A percentile compares a stretch with the other conserved stretches of the same genome.
Conservation (phyloP, 2,888 invertebrate species). For the Mesorhabditis spiculigera region DNA sequence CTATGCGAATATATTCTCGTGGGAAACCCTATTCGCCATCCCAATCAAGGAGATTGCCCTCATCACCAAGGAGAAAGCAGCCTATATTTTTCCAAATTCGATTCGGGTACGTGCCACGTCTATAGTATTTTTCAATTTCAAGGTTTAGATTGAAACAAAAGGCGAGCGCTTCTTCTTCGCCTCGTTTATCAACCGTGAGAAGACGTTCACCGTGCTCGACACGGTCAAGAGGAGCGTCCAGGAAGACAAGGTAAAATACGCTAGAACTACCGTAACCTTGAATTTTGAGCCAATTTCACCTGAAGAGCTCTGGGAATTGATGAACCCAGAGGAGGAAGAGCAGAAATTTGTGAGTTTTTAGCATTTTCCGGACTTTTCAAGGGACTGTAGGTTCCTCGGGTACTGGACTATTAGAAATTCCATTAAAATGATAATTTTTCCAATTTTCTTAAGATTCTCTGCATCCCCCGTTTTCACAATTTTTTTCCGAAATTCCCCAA, state of each 20-base stretch:
- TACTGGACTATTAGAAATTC: background rate
- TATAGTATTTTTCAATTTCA: background rate
- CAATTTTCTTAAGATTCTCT: background rate
- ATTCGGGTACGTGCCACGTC: conserved; percentile 66
- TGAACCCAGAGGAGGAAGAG: conserved; percentile 25
- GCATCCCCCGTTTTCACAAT: too few species aligned
- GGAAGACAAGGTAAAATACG: conserved; percentile 10
- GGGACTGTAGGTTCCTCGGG: background rate
- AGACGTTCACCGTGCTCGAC: conserved; percentile 90
- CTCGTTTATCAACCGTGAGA: conserved; percentile 88
- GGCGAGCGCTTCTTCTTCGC: conserved; percentile 75
- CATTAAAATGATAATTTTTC: background rate
- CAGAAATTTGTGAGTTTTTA: conserved; percentile 6
- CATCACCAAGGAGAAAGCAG: conserved; percentile 90
- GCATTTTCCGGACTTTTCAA: background rate
- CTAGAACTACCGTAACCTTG: background rate
- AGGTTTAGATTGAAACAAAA: conserved; percentile 25
- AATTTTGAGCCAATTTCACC: conserved; percentile 21
- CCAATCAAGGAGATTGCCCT: conserved; percentile 85
- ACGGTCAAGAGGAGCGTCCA: conserved; percentile 88
- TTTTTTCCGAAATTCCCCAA: too few species aligned
- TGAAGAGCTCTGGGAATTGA: conserved; percentile 39
- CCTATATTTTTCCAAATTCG: conserved; percentile 86
- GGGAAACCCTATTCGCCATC: conserved; percentile 67
- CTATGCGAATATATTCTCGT: conserved; percentile 90